Base-by-base conservation (phyloP, 2,888 invertebrate genomes). In the Drosophila paranaensis region DNA sequence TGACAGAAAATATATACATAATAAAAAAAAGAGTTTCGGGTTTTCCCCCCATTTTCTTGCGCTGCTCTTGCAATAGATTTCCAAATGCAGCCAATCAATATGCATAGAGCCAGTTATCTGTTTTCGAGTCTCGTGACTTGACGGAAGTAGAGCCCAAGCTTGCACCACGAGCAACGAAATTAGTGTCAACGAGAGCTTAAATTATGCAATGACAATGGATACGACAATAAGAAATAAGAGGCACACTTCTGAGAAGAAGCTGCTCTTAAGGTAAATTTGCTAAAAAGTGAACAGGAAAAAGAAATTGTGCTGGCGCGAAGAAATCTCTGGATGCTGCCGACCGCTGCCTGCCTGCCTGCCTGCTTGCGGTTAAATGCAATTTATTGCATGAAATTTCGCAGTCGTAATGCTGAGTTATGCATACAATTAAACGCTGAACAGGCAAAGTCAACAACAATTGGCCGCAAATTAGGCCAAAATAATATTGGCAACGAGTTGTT, bases 321-420 rank as follows among this genome's bases (percentile, higher is more conserved):
- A 77, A 77, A 77, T 77, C 66, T 63, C 42, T 56, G 42, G 20
- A 25, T 53, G 37, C 51, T 25, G 54, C 9, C n/a, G 11, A 27
- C 6, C 9, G 57, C 25, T 45, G 40, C 48, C 56, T 69, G 45
- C 27, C 5, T 13, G 43, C 25, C 30, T 45, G 40, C 48, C 56
- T 64, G 45, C 27, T 60, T 75, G 63, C 80, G 51, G 71, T 76
- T 77, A 63, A 57, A 61, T 61, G 67, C 64, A 88, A 86, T 82
- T 82, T 82, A 83, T 81, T 74, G 84, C 71, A 81, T 64, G 62
- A 83, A 75, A 88, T 66, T 70, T 61, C 56, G 50, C 67, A 48
- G 35, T 51, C 30, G 71, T 67, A 89, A 84, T 77, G 82, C 88
- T 72, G 72, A 84, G 64, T 87, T 84, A 87, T 84, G 71, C 71